Conservation (phyloP, 2,797 vertebrate genomes). For the Momotus momota region DNA sequence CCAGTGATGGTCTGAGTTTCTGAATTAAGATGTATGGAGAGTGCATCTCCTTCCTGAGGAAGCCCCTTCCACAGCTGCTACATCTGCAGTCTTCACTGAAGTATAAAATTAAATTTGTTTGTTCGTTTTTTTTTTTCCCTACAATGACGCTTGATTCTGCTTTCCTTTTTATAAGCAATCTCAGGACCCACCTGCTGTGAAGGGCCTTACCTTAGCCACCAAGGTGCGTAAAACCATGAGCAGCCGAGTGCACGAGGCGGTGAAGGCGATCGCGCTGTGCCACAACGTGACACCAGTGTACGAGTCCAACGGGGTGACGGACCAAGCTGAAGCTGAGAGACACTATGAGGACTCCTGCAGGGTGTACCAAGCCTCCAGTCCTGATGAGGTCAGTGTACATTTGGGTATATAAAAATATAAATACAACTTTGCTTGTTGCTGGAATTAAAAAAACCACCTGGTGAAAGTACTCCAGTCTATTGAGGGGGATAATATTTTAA, state of each 20-base stretch:
- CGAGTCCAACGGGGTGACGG: slow-evolving; percentile 93
- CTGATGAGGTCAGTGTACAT: slow-evolving; percentile 88
- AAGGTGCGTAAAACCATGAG: slow-evolving; percentile 97
- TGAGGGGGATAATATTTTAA: not conserved
- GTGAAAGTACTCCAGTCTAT: not conserved
- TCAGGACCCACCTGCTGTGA: slow-evolving; percentile 88
- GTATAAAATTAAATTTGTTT: not conserved
- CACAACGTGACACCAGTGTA: slow-evolving; percentile 98
- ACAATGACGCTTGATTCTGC: not conserved
- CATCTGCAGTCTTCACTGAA: not conserved
- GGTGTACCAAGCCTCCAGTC: slow-evolving; percentile 97
- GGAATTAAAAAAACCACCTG: rapidly evolving
- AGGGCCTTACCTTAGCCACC: slow-evolving; percentile 85
- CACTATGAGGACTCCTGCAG: slow-evolving; percentile 96
- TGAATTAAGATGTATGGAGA: not conserved
- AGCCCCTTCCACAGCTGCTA: not conserved
- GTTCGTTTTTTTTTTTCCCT: too few species aligned
- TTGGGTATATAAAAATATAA: not conserved
- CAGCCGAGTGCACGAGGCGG: slow-evolving; percentile 94
- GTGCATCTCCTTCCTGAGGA: rapidly evolving
- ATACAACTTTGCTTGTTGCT: rapidly evolving
- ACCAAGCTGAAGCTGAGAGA: slow-evolving; percentile 96
- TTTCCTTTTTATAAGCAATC: slow-evolving; percentile 78
- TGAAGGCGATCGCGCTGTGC: slow-evolving; percentile 95
- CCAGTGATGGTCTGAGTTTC: not conserved